Evolutionary conservation across 2,113 vertebrate species (phyloP).

Genomic region (Pantherophis guttatus): DNA sequence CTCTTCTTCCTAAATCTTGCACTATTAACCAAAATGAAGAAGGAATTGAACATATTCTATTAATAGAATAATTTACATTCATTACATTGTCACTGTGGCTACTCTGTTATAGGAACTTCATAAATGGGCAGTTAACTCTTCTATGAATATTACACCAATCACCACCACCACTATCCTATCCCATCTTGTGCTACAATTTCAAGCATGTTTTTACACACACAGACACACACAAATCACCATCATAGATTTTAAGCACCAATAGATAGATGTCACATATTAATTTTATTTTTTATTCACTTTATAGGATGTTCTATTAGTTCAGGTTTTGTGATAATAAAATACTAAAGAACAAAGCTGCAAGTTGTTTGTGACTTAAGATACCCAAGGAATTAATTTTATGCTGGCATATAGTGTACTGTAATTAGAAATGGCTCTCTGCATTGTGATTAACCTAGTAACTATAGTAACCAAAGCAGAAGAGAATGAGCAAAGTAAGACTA

Average conservation of each 20-base stretch:
- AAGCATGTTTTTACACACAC: background rate
- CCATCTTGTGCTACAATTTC: conserved; percentile 4
- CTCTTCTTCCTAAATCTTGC: background rate
- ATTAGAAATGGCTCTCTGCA: conserved; percentile 76
- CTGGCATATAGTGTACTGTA: conserved; percentile 76
- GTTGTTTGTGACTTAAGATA: conserved; percentile 70
- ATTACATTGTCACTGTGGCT: background rate
- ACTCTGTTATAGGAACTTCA: background rate
- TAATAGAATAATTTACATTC: background rate
- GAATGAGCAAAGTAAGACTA: conserved; percentile 61
- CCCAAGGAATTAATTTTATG: conserved; percentile 76
- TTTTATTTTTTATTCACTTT: conserved; percentile 56
- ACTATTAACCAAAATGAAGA: background rate
- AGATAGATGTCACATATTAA: conserved; percentile 33
- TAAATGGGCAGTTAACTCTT: background rate
- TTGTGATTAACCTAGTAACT: conserved; percentile 76
- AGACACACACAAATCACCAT: background rate
- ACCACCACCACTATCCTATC: background rate
- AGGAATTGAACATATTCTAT: background rate
- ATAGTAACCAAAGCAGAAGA: conserved; percentile 73
- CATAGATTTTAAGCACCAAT: conserved; percentile 40
- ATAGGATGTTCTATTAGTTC: conserved; percentile 48
- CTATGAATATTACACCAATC: background rate
- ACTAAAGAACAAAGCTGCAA: conserved; percentile 69
- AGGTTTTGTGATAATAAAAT: conserved; percentile 63